Evolutionary conservation across 2,797 vertebrate species (phyloP).

Genomic region (Pteropus rufus): DNA sequence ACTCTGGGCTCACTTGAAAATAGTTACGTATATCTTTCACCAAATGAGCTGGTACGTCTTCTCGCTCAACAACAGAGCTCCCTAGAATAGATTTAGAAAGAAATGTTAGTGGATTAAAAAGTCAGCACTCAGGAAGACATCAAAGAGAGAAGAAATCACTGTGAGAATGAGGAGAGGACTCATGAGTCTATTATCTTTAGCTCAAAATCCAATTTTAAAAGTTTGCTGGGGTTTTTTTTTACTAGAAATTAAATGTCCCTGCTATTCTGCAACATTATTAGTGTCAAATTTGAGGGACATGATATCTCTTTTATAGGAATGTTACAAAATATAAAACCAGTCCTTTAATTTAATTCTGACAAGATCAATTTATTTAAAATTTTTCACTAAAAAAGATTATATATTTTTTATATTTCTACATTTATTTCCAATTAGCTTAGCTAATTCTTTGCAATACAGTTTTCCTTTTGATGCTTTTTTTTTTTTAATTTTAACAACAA

Average conservation of each 20-base stretch:
- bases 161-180: neutral
- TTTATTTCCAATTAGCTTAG: constrained; percentile 22
- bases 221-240: neutral
- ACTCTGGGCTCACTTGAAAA: constrained; percentile 97
- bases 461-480: neutral
- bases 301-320: neutral
- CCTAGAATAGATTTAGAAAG: constrained; percentile 82
- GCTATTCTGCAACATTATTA: neutral
- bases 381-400: neutral
- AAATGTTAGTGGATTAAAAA: constrained; percentile 36
- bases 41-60: constrained; percentile 90
- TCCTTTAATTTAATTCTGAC: neutral
- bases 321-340: constrained; percentile 22
- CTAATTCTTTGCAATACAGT: neutral
- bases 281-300: neutral
- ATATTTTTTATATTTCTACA: neutral
- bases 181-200: neutral
- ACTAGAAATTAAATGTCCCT: neutral
- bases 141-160: neutral
- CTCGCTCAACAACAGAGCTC: constrained; percentile 93
- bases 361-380: constrained; percentile 20
- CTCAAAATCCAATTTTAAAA: constrained; percentile 12
- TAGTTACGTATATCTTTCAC: constrained; percentile 98
- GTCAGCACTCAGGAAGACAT: neutral
- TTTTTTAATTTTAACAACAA: neutral